A percentile compares a stretch with the other conserved stretches of the same genome.
These are phyloP conservation scores for Heliconius ismenius DNA, from an alignment of 2,888 invertebrate genomes.

Conservation along the genomic window DNA sequence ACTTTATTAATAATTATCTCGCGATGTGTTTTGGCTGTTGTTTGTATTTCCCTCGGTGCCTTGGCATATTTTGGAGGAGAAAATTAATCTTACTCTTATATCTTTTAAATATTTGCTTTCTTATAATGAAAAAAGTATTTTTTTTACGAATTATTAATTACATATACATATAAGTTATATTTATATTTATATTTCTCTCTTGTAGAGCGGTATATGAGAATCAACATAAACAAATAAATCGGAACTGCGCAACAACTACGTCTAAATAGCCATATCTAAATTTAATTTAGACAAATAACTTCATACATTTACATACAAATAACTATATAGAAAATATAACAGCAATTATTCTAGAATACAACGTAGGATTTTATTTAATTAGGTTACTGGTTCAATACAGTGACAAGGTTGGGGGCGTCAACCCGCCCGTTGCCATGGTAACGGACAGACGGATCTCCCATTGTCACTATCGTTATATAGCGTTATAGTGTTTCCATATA, in stretches of 20 bases:
- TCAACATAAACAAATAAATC: no score
- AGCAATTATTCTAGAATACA: background rate
- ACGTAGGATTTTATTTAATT: slow-evolving; percentile 22
- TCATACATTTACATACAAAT: background rate
- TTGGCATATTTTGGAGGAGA: background rate
- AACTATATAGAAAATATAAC: background rate
- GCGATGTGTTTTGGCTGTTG: background rate
- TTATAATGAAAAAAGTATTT: slow-evolving; percentile 5
- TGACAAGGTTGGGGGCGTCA: slow-evolving; percentile 24
- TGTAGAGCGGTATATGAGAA: no score
- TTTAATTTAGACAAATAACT: background rate
- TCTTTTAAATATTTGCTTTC: background rate
- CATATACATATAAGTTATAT: background rate
- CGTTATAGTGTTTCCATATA: slow-evolving; percentile 7
- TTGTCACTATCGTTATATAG: slow-evolving; percentile 27
- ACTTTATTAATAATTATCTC: background rate
- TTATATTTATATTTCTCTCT: background rate
- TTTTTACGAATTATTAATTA: background rate
- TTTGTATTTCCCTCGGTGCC: slow-evolving; percentile 14
- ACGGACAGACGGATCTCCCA: slow-evolving; percentile 24
- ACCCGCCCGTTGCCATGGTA: slow-evolving; percentile 29
- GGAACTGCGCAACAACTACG: no score
- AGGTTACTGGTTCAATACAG: slow-evolving; percentile 23
- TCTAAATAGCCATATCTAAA: background rate
- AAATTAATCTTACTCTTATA: background rate